Percentiles rank a stretch among this genome's conserved stretches.
Evolutionary conservation across 2,113 vertebrate species (phyloP).

Genomic region (Excalfactoria chinensis): DNA sequence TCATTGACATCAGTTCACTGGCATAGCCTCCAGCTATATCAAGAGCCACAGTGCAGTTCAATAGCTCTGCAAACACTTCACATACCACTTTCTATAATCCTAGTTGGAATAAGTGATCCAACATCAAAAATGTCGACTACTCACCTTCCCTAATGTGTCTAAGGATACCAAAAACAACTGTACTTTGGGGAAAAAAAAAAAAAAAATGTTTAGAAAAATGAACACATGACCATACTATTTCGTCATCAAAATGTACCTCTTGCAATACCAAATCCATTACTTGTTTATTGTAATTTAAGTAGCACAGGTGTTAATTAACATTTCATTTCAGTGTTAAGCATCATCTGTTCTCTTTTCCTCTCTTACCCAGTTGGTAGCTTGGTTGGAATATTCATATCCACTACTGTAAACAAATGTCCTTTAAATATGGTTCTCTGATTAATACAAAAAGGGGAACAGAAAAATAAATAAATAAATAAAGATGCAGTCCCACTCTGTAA

Average conservation of each 20-base stretch:
- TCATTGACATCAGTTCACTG: neutral
- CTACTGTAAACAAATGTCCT: neutral
- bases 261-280: neutral
- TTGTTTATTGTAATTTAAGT: neutral
- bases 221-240: neutral
- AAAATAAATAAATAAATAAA: neutral
- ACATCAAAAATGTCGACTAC: neutral
- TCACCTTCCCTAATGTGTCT: neutral
- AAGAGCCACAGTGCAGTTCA: neutral
- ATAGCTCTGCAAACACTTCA: neutral
- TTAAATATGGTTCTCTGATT: neutral
- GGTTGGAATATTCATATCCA: slow-evolving; percentile 14
- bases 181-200: neutral
- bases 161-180: neutral
- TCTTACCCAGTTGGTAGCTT: neutral
- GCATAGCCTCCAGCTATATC: neutral
- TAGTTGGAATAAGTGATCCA: neutral
- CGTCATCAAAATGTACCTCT: neutral
- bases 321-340: neutral
- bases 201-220: neutral
- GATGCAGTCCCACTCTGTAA: neutral
- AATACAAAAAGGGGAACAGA: neutral
- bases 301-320: slow-evolving; percentile 23
- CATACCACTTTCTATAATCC: neutral
- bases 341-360: neutral